phyloP scores from a whole-genome alignment of 2,113 vertebrate genomes.

The Rynchops niger region DNA sequence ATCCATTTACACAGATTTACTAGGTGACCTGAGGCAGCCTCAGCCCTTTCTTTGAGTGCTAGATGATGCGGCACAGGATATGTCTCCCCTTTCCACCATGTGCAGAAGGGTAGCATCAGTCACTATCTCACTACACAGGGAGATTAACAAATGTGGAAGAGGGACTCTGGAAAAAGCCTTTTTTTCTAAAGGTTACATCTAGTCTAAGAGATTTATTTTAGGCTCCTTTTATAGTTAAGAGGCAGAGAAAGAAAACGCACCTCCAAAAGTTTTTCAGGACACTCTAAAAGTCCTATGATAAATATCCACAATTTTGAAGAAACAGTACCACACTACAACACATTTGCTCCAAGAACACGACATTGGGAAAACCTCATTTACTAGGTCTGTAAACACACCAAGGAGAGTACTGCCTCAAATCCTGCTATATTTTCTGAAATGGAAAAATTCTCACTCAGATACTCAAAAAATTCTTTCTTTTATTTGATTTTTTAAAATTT shows the following conservation, averaged over 20 bases:
- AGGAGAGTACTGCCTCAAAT: not conserved
- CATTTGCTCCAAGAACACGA: not conserved
- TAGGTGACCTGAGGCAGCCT: rapidly evolving
- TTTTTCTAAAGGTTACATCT: not conserved
- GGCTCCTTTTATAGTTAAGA: not conserved
- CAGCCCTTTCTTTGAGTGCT: not conserved
- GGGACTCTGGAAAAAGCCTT: not conserved
- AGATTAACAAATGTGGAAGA: not conserved
- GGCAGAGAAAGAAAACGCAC: not conserved
- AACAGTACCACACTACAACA: not conserved
- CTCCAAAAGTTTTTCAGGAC: not conserved
- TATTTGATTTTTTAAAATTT: not conserved
- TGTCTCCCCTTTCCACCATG: not conserved
- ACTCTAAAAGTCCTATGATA: not conserved
- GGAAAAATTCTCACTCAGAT: not conserved
- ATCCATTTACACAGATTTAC: not conserved
- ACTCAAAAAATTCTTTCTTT: not conserved
- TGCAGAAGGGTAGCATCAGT: not conserved
- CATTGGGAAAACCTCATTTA: not conserved
- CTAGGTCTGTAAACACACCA: not conserved
- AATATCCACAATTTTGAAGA: not conserved
- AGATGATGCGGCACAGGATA: rapidly evolving
- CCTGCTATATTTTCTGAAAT: not conserved
- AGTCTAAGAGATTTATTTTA: not conserved
- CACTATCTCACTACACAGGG: not conserved